Evolutionary conservation across 2,797 vertebrate genomes (phyloP).

Genomic region (Artibeus jamaicensis): DNA sequence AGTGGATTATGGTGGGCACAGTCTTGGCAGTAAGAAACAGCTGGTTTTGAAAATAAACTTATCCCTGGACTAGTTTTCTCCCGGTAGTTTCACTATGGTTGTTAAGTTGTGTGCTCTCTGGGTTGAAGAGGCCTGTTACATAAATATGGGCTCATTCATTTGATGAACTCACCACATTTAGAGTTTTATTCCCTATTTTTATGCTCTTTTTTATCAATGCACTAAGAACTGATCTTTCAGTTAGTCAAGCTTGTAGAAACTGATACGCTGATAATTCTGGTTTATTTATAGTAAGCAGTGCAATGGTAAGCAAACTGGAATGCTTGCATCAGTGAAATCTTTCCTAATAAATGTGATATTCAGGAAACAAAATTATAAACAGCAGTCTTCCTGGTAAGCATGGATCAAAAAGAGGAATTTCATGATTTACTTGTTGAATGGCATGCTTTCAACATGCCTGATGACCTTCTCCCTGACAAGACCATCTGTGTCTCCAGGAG

Average conservation of each 20-base stretch:
- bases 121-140: neutral
- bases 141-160: neutral
- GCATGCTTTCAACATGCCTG: neutral
- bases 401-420: neutral
- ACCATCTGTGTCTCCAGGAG: neutral
- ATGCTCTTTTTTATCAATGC: neutral
- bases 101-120: neutral
- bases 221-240: neutral
- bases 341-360: neutral
- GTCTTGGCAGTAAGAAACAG: neutral
- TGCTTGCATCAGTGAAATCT: neutral
- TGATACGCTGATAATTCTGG: neutral
- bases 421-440: no score
- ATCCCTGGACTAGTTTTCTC: neutral
- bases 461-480: neutral
- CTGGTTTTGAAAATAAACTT: neutral
- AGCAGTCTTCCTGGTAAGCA: neutral
- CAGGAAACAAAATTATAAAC: neutral
- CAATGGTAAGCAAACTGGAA: neutral
- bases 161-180: neutral
- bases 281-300: neutral
- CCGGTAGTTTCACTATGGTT: neutral
- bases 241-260: neutral
- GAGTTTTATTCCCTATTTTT: neutral
- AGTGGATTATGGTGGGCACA: neutral